A percentile compares a stretch with the other conserved stretches of the same genome.
These are phyloP conservation scores for Holacanthus passer DNA, from an alignment of 2,113 vertebrate species.

Conservation along the genomic window DNA sequence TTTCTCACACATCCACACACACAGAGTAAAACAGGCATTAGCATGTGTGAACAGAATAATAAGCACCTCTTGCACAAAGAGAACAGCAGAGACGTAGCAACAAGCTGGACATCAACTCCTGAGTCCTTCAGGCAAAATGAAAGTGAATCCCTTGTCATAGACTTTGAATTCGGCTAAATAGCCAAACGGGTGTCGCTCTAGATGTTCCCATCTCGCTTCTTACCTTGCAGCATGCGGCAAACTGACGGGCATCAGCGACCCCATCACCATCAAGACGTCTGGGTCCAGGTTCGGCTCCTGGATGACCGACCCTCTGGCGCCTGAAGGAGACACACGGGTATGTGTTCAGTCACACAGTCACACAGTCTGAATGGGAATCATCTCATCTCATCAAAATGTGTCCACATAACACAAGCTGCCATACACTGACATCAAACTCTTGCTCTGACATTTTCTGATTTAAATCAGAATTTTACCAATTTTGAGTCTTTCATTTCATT, in stretches of 20 bases:
- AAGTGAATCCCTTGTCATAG: conserved; percentile 19
- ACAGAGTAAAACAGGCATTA: conserved; percentile 60
- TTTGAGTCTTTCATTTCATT: too few species aligned
- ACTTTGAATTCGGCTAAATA: conserved; percentile 20
- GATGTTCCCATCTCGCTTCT: conserved; percentile 54
- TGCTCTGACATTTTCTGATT: too few species aligned
- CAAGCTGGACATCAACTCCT: conserved; percentile 28
- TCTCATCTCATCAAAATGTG: not conserved
- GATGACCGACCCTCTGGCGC: conserved; percentile 97
- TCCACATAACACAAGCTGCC: not conserved
- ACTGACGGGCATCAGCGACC: conserved; percentile 95
- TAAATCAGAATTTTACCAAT: too few species aligned
- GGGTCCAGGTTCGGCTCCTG: conserved; percentile 97
- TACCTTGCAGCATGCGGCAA: conserved; percentile 94
- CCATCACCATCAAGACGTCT: conserved; percentile 95
- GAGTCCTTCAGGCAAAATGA: conserved; percentile 39
- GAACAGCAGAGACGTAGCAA: conserved; percentile 4
- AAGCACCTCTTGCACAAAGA: conserved; percentile 43
- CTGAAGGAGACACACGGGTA: conserved; percentile 96
- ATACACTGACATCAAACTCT: not conserved
- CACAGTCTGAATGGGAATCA: not conserved
- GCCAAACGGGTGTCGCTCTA: conserved; percentile 6
- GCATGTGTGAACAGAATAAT: conserved; percentile 68
- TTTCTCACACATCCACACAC: conserved; percentile 56
- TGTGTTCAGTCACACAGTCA: conserved; percentile 54